These are phyloP conservation scores for Mormyrus hasselquistii DNA, from an alignment of 2,797 vertebrate species.

Conservation along the genomic window DNA sequence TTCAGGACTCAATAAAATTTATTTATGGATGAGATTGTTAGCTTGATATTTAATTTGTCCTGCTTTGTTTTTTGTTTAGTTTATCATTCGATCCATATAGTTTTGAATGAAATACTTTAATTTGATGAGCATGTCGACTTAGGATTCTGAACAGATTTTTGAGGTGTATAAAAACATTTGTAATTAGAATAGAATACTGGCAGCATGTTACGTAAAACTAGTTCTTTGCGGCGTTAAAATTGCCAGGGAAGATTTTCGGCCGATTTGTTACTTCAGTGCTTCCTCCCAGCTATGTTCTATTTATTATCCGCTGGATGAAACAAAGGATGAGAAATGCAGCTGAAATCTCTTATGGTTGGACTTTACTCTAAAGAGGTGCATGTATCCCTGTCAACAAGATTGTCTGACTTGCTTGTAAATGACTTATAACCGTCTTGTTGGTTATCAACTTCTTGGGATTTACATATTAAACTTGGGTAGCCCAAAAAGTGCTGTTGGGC, in stretches of 20 bases:
- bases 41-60: not conserved
- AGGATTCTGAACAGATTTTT: not conserved
- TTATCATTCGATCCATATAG: not conserved
- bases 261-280: constrained; percentile 15
- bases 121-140: not conserved
- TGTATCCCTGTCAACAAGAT: not conserved
- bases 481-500: not conserved
- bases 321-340: not conserved
- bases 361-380: not conserved
- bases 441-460: not conserved
- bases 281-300: not conserved
- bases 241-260: not conserved
- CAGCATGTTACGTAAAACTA: constrained; percentile 8
- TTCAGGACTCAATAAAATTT: not conserved
- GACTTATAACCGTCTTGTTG: not conserved
- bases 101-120: not conserved
- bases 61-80: not conserved
- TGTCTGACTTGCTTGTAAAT: not conserved
- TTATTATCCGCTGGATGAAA: not conserved
- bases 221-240: constrained; percentile 11
- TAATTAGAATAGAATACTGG: not conserved
- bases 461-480: not conserved
- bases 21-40: not conserved
- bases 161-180: not conserved
- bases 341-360: constrained; percentile 15